Conservation (phyloP, 2,113 vertebrate species). For the Platichthys stellatus region DNA sequence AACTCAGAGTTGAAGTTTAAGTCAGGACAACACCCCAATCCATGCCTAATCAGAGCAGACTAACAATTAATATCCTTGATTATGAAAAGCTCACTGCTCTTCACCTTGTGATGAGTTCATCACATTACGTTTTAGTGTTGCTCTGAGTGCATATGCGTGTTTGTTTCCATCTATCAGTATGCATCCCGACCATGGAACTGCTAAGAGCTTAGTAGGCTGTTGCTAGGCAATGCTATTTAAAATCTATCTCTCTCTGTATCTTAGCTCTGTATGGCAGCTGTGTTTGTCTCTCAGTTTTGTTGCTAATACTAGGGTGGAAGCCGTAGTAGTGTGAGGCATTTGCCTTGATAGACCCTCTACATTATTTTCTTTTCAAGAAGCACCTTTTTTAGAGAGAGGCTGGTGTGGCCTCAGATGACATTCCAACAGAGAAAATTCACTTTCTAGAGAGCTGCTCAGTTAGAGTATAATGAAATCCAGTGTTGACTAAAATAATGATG, state of each 20-base stretch:
- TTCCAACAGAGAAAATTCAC: constrained; percentile 33
- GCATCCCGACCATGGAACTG: constrained; percentile 65
- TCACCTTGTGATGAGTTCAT: constrained; percentile 44
- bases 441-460: constrained; percentile 28
- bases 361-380: constrained; percentile 35
- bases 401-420: constrained; percentile 36
- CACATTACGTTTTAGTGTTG: constrained; percentile 43
- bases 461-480: constrained; percentile 24
- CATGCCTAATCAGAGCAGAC: neutral
- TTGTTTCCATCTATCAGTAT: constrained; percentile 67
- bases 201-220: constrained; percentile 76
- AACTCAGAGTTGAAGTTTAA: constrained; percentile 2
- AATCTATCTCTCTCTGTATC: constrained; percentile 63
- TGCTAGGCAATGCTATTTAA: constrained; percentile 80
- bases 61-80: constrained; percentile 16
- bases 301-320: neutral
- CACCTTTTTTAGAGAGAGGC: constrained; percentile 16
- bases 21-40: neutral
- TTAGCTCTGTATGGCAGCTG: constrained; percentile 45
- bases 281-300: constrained; percentile 58
- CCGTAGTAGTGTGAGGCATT: constrained; percentile 31
- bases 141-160: constrained; percentile 6
- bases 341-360: constrained; percentile 24
- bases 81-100: constrained; percentile 19
- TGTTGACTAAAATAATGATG: constrained; percentile 30